Conservation (phyloP, 2,113 vertebrate genomes). For the Apistogramma diplotaenia region DNA sequence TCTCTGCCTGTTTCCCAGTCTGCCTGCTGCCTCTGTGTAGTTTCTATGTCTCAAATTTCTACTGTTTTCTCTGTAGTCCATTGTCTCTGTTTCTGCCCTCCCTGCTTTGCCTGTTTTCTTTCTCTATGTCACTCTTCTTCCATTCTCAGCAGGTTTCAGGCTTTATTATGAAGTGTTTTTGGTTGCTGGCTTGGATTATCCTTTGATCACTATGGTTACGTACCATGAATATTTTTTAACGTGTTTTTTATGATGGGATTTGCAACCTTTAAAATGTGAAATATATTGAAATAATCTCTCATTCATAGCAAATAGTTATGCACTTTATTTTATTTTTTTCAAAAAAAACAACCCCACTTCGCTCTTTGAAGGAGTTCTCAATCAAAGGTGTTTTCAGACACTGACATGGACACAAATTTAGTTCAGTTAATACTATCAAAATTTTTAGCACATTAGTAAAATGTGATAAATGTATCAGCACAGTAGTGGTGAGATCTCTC, state of each 20-base stretch:
- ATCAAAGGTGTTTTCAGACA: neutral
- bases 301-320: no score
- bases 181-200: no score
- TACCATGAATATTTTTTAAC: neutral
- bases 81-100: neutral
- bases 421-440: neutral
- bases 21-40: constrained; percentile 15
- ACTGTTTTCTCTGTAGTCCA: neutral
- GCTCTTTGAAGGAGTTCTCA: neutral
- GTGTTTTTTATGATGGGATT: no score
- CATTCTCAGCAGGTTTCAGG: neutral
- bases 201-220: neutral
- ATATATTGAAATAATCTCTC: no score
- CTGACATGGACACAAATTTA: neutral
- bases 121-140: neutral
- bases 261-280: no score
- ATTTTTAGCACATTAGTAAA: neutral
- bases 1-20: constrained; percentile 15
- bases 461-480: neutral
- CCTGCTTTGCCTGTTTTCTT: neutral
- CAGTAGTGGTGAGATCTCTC: neutral
- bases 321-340: neutral
- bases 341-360: neutral
- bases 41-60: constrained; percentile 12
- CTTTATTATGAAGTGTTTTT: no score